A percentile compares a stretch with the other conserved stretches of the same genome.
phyloP scores from a whole-genome alignment of 2,113 vertebrate genomes.

The Oryzias celebensis region DNA sequence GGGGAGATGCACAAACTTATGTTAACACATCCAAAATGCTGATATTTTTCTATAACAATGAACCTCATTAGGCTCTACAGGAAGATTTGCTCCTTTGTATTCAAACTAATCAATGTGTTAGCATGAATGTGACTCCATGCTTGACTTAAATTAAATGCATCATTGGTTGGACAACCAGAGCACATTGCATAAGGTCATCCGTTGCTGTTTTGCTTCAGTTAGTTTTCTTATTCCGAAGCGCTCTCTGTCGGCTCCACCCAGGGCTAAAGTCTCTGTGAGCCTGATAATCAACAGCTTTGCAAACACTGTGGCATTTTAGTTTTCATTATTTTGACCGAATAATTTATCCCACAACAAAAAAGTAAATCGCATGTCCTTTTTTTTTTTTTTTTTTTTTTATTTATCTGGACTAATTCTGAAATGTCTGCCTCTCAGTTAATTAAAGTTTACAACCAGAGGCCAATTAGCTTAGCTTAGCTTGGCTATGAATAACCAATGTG shows the following conservation, averaged over 20 bases:
- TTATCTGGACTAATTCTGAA: background rate
- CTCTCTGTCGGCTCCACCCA: conserved; percentile 29
- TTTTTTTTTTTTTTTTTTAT: too few relatives aligned
- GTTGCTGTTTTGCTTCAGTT: conserved; percentile 40
- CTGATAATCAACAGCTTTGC: conserved; percentile 60
- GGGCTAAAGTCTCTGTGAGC: conserved; percentile 35
- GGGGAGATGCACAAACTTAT: conserved; percentile 23
- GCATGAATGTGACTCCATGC: too few relatives aligned
- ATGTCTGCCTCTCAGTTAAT: background rate
- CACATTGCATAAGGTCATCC: conserved; percentile 1
- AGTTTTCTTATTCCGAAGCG: conserved; percentile 32
- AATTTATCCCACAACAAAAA: conserved; percentile 22
- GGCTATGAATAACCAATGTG: background rate
- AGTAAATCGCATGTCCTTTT: background rate
- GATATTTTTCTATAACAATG: background rate
- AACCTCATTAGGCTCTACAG: background rate
- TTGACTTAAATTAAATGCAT: conserved; percentile 15
- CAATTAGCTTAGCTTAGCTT: background rate
- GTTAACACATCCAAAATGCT: background rate
- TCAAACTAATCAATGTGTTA: background rate
- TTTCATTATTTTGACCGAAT: conserved; percentile 58
- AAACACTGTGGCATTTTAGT: conserved; percentile 43
- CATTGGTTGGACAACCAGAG: conserved; percentile 17
- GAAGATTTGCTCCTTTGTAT: background rate
- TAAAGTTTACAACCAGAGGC: background rate